Evolutionary conservation across 1,140 invertebrate species (phyloP).

Genomic region (Bicyclus anynana): DNA sequence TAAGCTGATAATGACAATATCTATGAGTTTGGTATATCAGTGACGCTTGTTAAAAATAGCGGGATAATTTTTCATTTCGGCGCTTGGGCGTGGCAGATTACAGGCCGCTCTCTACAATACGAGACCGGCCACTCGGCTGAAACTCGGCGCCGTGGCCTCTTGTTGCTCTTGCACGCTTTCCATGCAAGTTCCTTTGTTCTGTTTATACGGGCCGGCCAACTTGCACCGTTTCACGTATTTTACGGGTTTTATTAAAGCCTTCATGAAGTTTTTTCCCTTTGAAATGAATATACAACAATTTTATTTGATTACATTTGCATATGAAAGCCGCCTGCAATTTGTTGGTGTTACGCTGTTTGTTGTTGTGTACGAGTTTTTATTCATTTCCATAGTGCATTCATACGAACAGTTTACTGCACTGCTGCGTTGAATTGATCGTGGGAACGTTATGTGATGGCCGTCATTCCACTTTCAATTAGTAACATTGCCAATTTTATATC

Average conservation of each 20-base stretch:
- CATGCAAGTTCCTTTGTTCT: constrained; percentile 42
- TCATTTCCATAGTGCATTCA: not conserved
- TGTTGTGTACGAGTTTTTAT: not conserved
- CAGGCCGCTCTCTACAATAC: constrained; percentile 68
- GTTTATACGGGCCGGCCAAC: constrained; percentile 43
- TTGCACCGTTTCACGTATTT: constrained; percentile 28
- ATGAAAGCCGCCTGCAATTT: constrained; percentile 21
- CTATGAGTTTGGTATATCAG: constrained; percentile 2
- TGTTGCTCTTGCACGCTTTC: constrained; percentile 51
- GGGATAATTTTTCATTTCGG: constrained; percentile 73
- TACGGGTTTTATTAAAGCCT: constrained; percentile 38
- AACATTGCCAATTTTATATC: not conserved
- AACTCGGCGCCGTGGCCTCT: constrained; percentile 48
- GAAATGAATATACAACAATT: constrained; percentile 51
- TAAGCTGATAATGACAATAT: not conserved
- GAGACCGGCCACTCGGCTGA: constrained; percentile 45
- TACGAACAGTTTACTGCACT: constrained; percentile 1
- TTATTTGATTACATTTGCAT: constrained; percentile 26
- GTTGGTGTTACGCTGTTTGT: constrained; percentile 19
- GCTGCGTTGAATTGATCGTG: not conserved
- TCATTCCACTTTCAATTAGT: not conserved
- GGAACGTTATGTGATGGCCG: not conserved
- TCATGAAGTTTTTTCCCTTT: constrained; percentile 48
- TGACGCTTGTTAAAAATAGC: constrained; percentile 71
- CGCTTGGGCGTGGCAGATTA: constrained; percentile 70